Evolutionary conservation across 2,888 invertebrate genomes (phyloP).

Genomic region (Alloscopus bannaensis): DNA sequence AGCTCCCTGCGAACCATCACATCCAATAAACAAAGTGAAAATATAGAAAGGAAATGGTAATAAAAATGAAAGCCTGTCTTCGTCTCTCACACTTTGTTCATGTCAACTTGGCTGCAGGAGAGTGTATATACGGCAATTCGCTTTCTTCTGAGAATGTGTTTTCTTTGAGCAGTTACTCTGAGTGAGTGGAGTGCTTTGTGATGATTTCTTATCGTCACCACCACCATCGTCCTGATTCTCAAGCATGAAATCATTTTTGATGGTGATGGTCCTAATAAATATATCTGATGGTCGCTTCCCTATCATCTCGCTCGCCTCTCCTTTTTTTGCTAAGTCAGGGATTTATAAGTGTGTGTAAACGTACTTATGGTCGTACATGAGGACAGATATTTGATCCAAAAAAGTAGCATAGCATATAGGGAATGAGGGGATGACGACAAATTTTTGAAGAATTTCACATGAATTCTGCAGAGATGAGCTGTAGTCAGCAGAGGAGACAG

Average conservation of each 20-base stretch:
- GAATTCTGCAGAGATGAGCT: too few relatives aligned
- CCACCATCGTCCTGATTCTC: conserved; percentile 1
- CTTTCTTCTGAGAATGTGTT: neutral
- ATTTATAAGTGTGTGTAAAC: too few relatives aligned
- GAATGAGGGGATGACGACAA: too few relatives aligned
- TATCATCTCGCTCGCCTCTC: too few relatives aligned
- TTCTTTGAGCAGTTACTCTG: neutral
- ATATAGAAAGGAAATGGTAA: neutral
- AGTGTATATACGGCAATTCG: too few relatives aligned
- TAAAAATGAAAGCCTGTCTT: conserved; percentile 3
- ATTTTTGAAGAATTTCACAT: too few relatives aligned
- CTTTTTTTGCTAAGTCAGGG: neutral
- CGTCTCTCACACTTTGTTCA: neutral
- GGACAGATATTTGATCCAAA: too few relatives aligned
- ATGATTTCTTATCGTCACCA: conserved; percentile 5
- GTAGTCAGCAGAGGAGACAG: too few relatives aligned
- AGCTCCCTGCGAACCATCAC: conserved; percentile 95
- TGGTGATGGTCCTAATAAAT: conserved; percentile 13
- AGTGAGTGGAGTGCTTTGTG: neutral
- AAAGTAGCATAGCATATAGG: too few relatives aligned
- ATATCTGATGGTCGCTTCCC: too few relatives aligned
- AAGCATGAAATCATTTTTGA: conserved; percentile 8
- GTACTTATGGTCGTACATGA: too few relatives aligned
- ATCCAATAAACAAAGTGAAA: conserved; percentile 75
- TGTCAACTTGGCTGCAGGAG: too few relatives aligned